Evolutionary conservation across 2,888 invertebrate genomes (phyloP), one percentile per base, ranked within the genome.

Genomic region (Ormyrus thymus): DNA sequence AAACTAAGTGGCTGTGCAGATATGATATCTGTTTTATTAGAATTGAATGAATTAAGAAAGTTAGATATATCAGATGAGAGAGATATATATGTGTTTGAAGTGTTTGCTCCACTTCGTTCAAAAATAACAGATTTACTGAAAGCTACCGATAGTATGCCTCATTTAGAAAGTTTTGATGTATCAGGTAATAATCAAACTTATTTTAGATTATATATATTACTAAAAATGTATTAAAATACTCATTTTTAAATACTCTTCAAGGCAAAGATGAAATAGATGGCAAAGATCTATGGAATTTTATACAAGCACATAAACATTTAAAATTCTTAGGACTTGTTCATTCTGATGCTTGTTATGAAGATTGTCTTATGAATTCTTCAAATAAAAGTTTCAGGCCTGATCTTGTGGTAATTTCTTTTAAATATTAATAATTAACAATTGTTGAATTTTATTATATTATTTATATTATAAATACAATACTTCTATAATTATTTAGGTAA

Each of bases 91-190:
- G 87, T 90, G 8, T 91, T 92, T 83, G 91, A 91, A 74, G 89
- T 90, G 82, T 89, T 91, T 81, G 88, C 90, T 65, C 89, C 90
- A 53, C 84, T 85, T 46, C 87, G 87, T 80, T 88, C 89, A 51
- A 90, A 90, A 82, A 89, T 91, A 81, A 87, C 89, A 71, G 90
- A 91, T 80, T 88, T 93, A 73, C 87, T 93, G 76, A 90, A 91
- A 83, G 87, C 88, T 78, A 85, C 88, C 43, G 85, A 90, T 79
- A 89, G 90, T 78, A 91, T 94, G 84, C 92, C 93, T 59, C 88
- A 92, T 83, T 89, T 95, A 62, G 89, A 90, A 46, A 93, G 92
- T 48, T 87, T 95, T 80, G 95, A 95, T 89, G 91, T 95, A 75
- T 94, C 94, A 74, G 93, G 93, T 90, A 84, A 58, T 55, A 8